Evolutionary conservation across 2,888 invertebrate genomes (phyloP).

Genomic region (Nymphalis urticae): DNA sequence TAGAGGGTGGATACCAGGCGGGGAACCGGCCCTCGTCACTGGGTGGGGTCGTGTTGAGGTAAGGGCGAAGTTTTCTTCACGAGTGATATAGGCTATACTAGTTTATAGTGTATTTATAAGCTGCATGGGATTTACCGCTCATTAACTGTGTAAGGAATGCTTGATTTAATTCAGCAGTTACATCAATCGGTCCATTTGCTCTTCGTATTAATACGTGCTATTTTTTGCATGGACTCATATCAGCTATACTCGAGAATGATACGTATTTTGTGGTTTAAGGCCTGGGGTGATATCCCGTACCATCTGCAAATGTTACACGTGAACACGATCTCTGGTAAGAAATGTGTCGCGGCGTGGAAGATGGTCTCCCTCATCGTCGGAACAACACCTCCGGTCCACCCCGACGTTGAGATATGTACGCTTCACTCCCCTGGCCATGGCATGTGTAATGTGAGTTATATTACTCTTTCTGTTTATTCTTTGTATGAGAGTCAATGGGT

Average conservation of each 20-base stretch:
- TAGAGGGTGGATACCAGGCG: constrained; percentile 39
- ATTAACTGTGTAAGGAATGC: no score
- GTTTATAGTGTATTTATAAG: no score
- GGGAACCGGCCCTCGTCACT: constrained; percentile 40
- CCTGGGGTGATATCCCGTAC: not conserved
- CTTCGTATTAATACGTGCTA: no score
- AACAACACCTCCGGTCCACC: constrained; percentile 34
- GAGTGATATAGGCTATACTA: no score
- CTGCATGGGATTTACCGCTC: no score
- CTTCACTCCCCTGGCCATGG: constrained; percentile 36
- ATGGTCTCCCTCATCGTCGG: not conserved
- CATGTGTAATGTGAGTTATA: constrained; percentile 34
- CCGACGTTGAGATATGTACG: constrained; percentile 40
- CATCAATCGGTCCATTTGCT: no score
- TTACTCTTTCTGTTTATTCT: not conserved
- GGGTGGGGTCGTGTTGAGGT: constrained; percentile 49
- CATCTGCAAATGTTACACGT: not conserved
- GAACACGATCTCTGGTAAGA: not conserved
- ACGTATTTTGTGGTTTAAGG: not conserved
- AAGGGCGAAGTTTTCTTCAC: constrained; percentile 12
- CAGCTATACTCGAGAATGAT: not conserved
- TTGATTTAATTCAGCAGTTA: no score
- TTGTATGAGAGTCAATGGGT: not conserved
- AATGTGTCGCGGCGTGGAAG: not conserved
- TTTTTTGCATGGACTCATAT: not conserved